Conservation (phyloP, 2,113 vertebrate genomes). For the Labrus mixtus region DNA sequence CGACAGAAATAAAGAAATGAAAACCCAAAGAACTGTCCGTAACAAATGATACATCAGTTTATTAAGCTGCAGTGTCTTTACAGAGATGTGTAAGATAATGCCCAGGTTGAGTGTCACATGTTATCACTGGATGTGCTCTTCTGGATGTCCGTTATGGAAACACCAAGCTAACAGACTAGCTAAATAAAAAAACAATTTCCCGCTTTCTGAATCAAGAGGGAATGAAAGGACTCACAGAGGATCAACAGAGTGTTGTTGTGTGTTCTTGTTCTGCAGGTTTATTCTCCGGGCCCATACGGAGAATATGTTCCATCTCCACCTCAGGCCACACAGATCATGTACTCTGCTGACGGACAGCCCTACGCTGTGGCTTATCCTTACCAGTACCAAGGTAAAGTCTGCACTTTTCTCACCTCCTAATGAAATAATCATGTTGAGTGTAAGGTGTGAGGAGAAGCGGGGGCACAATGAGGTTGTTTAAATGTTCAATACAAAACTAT, state of each 20-base stretch:
- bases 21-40: too few species aligned
- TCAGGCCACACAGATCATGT: constrained; percentile 77
- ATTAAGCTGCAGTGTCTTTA: too few species aligned
- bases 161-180: background rate
- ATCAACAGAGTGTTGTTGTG: background rate
- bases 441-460: background rate
- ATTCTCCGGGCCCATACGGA: constrained; percentile 77
- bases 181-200: too few species aligned
- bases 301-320: constrained; percentile 74
- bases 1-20: too few species aligned
- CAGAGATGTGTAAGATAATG: too few species aligned
- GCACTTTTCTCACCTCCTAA: background rate
- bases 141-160: background rate
- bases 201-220: too few species aligned
- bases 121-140: background rate
- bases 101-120: too few species aligned
- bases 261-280: constrained; percentile 65
- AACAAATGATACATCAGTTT: too few species aligned
- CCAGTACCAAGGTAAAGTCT: constrained; percentile 78
- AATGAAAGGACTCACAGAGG: background rate
- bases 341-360: constrained; percentile 79
- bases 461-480: too few species aligned
- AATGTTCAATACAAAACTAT: background rate
- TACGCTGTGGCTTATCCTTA: constrained; percentile 82
- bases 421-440: too few species aligned